Evolutionary conservation across 2,888 invertebrate genomes (phyloP).

Genomic region (Athrips mouffetella): DNA sequence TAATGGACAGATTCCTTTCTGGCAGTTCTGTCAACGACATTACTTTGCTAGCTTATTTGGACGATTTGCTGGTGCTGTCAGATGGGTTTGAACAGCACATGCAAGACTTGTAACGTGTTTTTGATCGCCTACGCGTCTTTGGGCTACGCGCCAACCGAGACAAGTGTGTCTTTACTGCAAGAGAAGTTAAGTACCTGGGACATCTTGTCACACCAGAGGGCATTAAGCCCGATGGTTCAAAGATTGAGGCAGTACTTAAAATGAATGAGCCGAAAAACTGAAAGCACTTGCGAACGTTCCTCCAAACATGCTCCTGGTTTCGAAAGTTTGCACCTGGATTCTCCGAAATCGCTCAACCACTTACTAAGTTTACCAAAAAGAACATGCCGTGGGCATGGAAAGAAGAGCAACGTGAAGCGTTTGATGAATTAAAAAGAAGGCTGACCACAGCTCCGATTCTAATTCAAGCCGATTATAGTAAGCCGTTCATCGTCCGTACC

Average conservation of each 20-base stretch:
- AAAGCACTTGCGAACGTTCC: neutral
- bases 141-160: too few relatives aligned
- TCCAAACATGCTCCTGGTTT: conserved; percentile 33
- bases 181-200: too few relatives aligned
- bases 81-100: too few relatives aligned
- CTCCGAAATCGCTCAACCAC: conserved; percentile 30
- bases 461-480: conserved; percentile 26
- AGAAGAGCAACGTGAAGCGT: conserved; percentile 24
- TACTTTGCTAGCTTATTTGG: too few relatives aligned
- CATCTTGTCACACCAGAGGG: conserved; percentile 25
- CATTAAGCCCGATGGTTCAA: conserved; percentile 24
- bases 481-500: conserved; percentile 34
- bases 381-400: conserved; percentile 30
- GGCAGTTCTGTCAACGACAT: too few relatives aligned
- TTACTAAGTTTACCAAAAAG: conserved; percentile 35
- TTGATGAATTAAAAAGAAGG: conserved; percentile 21
- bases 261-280: conserved; percentile 20
- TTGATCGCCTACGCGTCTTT: too few relatives aligned
- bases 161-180: too few relatives aligned
- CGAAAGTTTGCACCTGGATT: conserved; percentile 32
- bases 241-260: conserved; percentile 20
- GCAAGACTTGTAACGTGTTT: too few relatives aligned
- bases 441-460: conserved; percentile 29
- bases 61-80: too few relatives aligned
- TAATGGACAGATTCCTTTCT: too few relatives aligned